Percentiles rank a stretch among this genome's conserved stretches.
Evolutionary conservation across 2,797 vertebrate species (phyloP).

Genomic region (Lagocephalus sceleratus): DNA sequence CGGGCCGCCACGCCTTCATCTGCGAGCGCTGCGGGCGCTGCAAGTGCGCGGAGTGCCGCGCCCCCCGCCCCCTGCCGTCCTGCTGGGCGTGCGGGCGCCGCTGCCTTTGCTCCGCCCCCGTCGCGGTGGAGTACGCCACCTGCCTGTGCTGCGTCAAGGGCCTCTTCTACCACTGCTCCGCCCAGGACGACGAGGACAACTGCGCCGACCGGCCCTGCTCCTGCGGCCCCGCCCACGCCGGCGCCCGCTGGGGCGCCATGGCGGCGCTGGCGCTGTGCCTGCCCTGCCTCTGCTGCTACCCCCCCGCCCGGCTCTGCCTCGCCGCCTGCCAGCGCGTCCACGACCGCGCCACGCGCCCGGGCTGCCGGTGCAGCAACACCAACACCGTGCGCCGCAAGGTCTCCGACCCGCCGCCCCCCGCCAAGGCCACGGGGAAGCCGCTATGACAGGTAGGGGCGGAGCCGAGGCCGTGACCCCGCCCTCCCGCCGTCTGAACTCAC

Average conservation of each 20-base stretch:
- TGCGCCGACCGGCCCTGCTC: conserved; percentile 95
- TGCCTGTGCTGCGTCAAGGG: conserved; percentile 95
- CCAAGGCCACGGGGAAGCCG: conserved; percentile 89
- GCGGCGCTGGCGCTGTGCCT: conserved; percentile 86
- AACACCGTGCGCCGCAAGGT: conserved; percentile 97
- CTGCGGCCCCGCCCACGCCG: conserved; percentile 82
- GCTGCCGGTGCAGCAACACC: conserved; percentile 95
- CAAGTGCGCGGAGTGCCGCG: conserved; percentile 87
- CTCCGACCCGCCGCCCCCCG: conserved; percentile 82
- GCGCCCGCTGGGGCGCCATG: conserved; percentile 91
- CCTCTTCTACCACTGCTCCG: conserved; percentile 96
- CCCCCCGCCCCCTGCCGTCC: conserved; percentile 87
- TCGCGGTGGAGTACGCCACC: conserved; percentile 87
- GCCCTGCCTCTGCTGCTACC: conserved; percentile 99
- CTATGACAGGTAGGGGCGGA: conserved; percentile 81
- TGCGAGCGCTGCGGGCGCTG: conserved; percentile 95
- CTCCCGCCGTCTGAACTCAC: conserved; percentile 27
- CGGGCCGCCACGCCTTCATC: conserved; percentile 83
- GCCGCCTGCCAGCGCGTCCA: conserved; percentile 88
- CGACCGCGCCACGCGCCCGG: conserved; percentile 85
- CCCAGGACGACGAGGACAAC: conserved; percentile 90
- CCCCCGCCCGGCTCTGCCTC: conserved; percentile 92
- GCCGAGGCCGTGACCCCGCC: conserved; percentile 27
- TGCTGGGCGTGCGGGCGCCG: conserved; percentile 93
- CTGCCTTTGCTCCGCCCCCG: conserved; percentile 92